A percentile compares a stretch with the other conserved stretches of the same genome.
Conservation (phyloP, 2,113 vertebrate species). For the Cottus gobio region DNA sequence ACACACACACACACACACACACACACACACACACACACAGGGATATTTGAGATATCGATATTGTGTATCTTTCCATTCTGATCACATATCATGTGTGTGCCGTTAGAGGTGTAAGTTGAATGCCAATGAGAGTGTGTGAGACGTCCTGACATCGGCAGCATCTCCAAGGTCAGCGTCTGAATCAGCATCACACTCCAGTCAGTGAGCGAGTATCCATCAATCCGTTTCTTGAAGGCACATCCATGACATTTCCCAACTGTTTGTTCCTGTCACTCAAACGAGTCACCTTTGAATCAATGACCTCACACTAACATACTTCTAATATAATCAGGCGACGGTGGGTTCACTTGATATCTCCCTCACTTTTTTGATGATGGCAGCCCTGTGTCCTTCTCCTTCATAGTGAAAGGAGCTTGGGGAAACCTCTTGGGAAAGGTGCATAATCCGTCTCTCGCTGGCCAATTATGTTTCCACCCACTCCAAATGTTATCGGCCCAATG, state of each 20-base stretch:
- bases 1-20: conserved; percentile 13
- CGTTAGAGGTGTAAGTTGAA: conserved; percentile 81
- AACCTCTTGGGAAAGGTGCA: too few relatives aligned
- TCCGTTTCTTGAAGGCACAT: conserved; percentile 40
- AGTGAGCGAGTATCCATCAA: conserved; percentile 41
- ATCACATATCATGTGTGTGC: conserved; percentile 81
- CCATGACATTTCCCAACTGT: conserved; percentile 37
- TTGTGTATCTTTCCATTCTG: conserved; percentile 69
- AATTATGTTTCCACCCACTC: too few relatives aligned
- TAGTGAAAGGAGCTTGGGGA: neutral
- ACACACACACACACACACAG: conserved; percentile 32
- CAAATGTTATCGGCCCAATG: too few relatives aligned
- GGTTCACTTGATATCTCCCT: conserved; percentile 17
- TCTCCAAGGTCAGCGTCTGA: conserved; percentile 76
- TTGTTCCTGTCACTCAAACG: conserved; percentile 66
- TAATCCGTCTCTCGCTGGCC: neutral
- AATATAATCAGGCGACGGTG: conserved; percentile 24
- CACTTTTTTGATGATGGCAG: neutral
- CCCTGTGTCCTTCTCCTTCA: neutral
- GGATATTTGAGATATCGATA: conserved; percentile 74
- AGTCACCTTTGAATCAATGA: conserved; percentile 48
- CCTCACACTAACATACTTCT: conserved; percentile 9
- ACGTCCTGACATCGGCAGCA: conserved; percentile 70
- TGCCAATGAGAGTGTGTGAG: conserved; percentile 71
- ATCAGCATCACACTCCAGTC: conserved; percentile 60